phyloP scores from a whole-genome alignment of 2,888 invertebrate genomes.

The Teleiodes luculella region DNA sequence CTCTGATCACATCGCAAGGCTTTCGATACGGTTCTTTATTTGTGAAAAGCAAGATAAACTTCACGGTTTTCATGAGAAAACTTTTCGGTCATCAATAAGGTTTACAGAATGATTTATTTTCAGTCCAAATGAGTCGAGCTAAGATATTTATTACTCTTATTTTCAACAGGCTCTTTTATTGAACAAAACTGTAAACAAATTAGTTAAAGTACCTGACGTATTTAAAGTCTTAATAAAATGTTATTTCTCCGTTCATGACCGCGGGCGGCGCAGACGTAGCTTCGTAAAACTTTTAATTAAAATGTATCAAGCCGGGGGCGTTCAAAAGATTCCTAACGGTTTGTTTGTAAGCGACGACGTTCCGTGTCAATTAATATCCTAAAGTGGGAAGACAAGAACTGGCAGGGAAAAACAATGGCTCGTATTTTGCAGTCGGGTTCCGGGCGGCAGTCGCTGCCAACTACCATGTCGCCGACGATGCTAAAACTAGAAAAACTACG shows the following conservation, averaged over 20 bases:
- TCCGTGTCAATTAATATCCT: constrained; percentile 69
- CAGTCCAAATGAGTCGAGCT: constrained; percentile 19
- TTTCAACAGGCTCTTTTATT: constrained; percentile 8
- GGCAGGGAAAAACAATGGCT: constrained; percentile 57
- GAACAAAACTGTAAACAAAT: constrained; percentile 10
- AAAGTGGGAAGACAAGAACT: constrained; percentile 60
- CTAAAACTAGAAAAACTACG: constrained; percentile 61
- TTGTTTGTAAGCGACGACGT: constrained; percentile 57
- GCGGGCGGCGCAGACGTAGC: constrained; percentile 47
- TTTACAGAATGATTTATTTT: constrained; percentile 50
- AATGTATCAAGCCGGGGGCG: constrained; percentile 60
- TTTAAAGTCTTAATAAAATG: constrained; percentile 19
- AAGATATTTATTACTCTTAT: not conserved
- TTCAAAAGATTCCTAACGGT: constrained; percentile 54
- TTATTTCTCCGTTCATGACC: constrained; percentile 44
- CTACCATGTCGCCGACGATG: constrained; percentile 55
- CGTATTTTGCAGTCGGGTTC: constrained; percentile 55
- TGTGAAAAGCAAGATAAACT: constrained; percentile 48
- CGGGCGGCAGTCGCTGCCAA: constrained; percentile 53
- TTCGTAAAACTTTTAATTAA: constrained; percentile 70
- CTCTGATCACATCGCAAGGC: constrained; percentile 56
- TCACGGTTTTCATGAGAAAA: constrained; percentile 37
- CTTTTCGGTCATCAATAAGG: constrained; percentile 52
- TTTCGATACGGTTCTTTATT: constrained; percentile 57
- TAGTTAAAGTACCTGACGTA: constrained; percentile 13